Evolutionary conservation across 2,888 invertebrate genomes (phyloP), one percentile per base, ranked within the genome.

Genomic region (Hymenopus coronatus): DNA sequence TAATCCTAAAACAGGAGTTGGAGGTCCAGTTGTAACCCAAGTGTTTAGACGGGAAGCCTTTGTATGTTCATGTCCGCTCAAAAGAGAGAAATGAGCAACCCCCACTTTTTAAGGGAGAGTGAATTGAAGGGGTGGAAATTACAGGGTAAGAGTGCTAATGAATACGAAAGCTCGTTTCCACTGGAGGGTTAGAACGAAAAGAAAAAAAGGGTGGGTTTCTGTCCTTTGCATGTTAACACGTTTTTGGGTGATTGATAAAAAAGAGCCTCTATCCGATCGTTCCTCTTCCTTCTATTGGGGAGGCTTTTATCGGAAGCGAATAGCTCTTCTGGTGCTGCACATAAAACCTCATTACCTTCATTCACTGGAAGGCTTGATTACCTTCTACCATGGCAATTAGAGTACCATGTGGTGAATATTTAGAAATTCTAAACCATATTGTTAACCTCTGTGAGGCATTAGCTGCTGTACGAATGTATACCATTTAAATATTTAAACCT

Each of bases 201-300:
- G 25, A 70, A 70, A 70, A 70, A 70, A 84, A 25, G 46, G 84
- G 40, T 84, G 84, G 25, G 84, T 30, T 84, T 70, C 54, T 46
- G 84, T 84, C 20, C 84, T 84, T 84, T 84, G 40, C 84, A 85
- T 85, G 85, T 85, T 85, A 85, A 85, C 85, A 85, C 85, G 28
- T 40, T 85, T 85, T 28, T 70, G 54, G 54, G 54, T 27, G 85
- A 54, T 46, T 85, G 54, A 85, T 40, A 85, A 27, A 85, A n/a
- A 85, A 70, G 14, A 15, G 46, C n/a, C 46, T 33, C 85, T 27
- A 15, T 54, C 46, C 3, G 27, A 28, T 27, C 46, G 7, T 12
- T 54, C 0, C 85, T 85, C 33, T 33, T 46, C 85, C 54, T 70
- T 46, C 46, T 27, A 85, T 27, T 7, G 54, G 46, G 28, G 85